Evolutionary conservation across 2,113 vertebrate genomes (phyloP), one percentile per base, ranked within the genome.

Genomic region (Solea senegalensis): DNA sequence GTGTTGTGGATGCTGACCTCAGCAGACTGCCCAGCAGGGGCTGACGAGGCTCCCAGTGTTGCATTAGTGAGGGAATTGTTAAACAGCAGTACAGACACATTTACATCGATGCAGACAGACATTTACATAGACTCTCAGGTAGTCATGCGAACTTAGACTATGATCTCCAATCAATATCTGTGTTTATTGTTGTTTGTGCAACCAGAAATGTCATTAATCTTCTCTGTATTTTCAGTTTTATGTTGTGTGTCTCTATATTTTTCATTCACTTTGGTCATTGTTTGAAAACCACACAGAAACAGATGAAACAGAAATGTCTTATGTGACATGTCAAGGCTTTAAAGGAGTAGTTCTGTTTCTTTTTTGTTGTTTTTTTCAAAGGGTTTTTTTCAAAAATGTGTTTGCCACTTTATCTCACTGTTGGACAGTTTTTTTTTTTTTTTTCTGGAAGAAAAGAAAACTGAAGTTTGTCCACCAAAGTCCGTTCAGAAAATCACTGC

Each of bases 61-160:
- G 86, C 77, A 86, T 87, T 83, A 83, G 86, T 91, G 63, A 87
- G 89, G 78, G 82, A 90, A 92, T 91, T 90, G 89, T 89, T 87
- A 87, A 92, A 88, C 83, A 89, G 78, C 83, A 53, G 55, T 57
- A 82, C 75, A 71, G 77, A 58, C 9, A 13, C 65, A 85, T 89
- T 90, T 85, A 84, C 83, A 90, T 44, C 21, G 14, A 41, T 15
- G 43, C 5, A 59, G 15, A 43, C 57, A 26, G 40, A 44, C 10
- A 84, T 89, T 90, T 85, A 83, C 83, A 89, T 82, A 83, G 68
- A 60, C 56, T 34, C 46, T 7, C 69, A 69, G 58, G 60, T 76
- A 63, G 44, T 74, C 54, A 55, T 65, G 59, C 65, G 50, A 40
- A 76, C 40, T 69, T 8, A 2, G 12, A 69, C 58, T 81, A 63